Evolutionary conservation across 1,140 invertebrate species (phyloP), one percentile per base, ranked within the genome.

Genomic region (Ooceraea biroi): DNA sequence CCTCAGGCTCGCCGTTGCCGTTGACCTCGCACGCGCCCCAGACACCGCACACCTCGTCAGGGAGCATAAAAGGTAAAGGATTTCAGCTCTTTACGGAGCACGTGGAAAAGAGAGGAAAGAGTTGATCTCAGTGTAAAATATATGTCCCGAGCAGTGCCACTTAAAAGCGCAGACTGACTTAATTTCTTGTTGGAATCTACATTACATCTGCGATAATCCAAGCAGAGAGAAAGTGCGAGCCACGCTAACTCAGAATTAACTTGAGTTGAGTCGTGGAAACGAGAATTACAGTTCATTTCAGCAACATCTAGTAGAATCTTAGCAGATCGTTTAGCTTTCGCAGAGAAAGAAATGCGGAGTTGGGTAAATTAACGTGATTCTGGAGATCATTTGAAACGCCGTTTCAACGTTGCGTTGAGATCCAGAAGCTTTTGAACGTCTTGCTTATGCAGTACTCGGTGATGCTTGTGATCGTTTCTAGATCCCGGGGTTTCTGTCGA

Each of bases 61-160:
- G 97, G 95, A 97, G 97, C 94, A 97, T 97, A 92, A 97, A 97
- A 97, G 97, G 97, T 97, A 97, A 95, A 85, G 57, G 52, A 57
- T 27, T 55, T 22, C 22, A 46, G 36, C 36, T 36, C 36, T n/a
- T n/a, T n/a, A n/a, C n/a, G n/a, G 7, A 36, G 36, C 36, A 36
- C 36, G 36, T 22, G 19, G 44, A 27, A 0, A 36, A 11, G 48
- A 50, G 48, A 10, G 48, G 17, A 50, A 50, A 10, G 48, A 25
- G 5, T n/a, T 17, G 14, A 36, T 36, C 7, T 7, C 2, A 2
- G 36, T 36, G 36, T 7, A 36, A 36, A 7, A 36, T 2, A 36
- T 36, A 36, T 36, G 7, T 36, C 7, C 36, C 36, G 36, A 7
- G 36, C 36, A 36, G 7, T 36, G 2, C 2, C 36, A 7, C 36